Evolutionary conservation across 2,797 vertebrate genomes (phyloP).

Genomic region (Gobio occitaniae): DNA sequence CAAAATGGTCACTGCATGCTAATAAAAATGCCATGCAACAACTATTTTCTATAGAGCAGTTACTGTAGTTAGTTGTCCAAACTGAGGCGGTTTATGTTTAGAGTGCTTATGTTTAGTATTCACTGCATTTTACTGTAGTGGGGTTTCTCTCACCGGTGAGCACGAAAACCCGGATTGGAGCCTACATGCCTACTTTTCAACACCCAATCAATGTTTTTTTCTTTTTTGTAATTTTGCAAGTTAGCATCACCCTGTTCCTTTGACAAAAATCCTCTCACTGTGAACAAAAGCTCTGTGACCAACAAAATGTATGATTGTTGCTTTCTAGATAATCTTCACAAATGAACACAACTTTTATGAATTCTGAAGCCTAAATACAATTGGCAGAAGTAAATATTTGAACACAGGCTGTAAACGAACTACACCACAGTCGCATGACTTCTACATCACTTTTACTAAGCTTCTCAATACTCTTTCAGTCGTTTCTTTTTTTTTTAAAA

Average conservation of each 20-base stretch:
- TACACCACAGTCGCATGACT: not conserved
- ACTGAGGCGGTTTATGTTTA: too few relatives aligned
- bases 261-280: not conserved
- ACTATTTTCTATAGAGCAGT: not conserved
- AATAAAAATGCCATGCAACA: not conserved
- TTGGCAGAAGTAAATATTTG: not conserved
- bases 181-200: not conserved
- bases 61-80: not conserved
- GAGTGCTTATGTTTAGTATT: not conserved
- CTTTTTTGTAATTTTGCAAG: not conserved
- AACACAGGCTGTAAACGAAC: not conserved
- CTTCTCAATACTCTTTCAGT: not conserved
- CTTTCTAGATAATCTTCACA: not conserved
- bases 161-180: not conserved
- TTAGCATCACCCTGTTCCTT: not conserved
- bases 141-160: not conserved
- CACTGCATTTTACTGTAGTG: not conserved
- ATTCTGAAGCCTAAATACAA: not conserved
- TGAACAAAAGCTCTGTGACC: not conserved
- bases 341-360: not conserved
- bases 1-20: slow-evolving; percentile 13
- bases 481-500: too few relatives aligned
- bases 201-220: not conserved
- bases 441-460: not conserved
- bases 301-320: not conserved